phyloP scores from a whole-genome alignment of 2,113 vertebrate species.

The Campylomormyrus numenius region DNA sequence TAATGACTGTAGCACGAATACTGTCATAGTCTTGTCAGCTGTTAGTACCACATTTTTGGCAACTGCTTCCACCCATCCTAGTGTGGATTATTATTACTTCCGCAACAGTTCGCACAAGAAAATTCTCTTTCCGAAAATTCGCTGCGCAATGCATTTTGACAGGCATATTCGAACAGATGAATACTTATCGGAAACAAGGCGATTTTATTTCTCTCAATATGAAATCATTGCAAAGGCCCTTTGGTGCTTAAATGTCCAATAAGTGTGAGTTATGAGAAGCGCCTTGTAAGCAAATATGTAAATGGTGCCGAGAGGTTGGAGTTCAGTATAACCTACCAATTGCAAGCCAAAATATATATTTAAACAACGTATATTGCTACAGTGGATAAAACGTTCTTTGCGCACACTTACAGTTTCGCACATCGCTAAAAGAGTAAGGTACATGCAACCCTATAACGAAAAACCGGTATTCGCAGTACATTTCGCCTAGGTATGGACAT shows the following conservation, averaged over 20 bases:
- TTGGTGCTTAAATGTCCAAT: constrained; percentile 6
- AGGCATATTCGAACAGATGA: not conserved
- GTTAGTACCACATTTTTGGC: not conserved
- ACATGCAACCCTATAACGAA: constrained; percentile 40
- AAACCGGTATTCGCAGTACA: constrained; percentile 35
- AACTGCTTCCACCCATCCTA: not conserved
- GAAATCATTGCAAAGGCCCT: not conserved
- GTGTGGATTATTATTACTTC: not conserved
- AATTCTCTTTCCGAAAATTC: not conserved
- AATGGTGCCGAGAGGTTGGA: not conserved
- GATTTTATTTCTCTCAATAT: not conserved
- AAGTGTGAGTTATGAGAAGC: not conserved
- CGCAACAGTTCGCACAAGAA: not conserved
- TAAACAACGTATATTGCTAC: constrained; percentile 11
- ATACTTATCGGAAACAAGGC: constrained; percentile 8
- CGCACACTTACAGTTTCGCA: constrained; percentile 19
- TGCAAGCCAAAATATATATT: not conserved
- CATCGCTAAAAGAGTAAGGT: constrained; percentile 21
- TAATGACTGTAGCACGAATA: not conserved
- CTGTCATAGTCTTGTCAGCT: not conserved
- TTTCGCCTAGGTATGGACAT: constrained; percentile 33
- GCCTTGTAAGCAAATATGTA: not conserved
- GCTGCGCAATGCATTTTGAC: not conserved
- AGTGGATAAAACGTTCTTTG: constrained; percentile 8
- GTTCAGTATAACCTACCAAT: constrained; percentile 7